Percentiles rank a stretch among this genome's conserved stretches.
phyloP scores from a whole-genome alignment of 92 coral and sea anemone genomes.

The Phenganax marumi region DNA sequence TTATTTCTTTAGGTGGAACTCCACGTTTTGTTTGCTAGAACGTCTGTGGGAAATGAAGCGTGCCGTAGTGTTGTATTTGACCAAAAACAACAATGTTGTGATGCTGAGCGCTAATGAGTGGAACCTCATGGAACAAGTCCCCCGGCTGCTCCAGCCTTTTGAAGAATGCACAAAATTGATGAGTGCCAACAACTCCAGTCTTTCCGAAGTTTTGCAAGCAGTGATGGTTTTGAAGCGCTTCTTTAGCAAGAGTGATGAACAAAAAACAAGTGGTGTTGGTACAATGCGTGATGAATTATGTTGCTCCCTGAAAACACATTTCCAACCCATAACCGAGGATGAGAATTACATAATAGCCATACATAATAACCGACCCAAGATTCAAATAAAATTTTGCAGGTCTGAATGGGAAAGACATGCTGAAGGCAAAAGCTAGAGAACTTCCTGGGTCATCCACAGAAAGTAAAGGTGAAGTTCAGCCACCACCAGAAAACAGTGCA shows the following conservation, averaged over 20 bases:
- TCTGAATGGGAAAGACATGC: too few species aligned
- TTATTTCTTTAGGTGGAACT: not conserved
- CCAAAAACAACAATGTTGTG: not conserved
- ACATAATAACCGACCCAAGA: too few species aligned
- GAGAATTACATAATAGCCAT: too few species aligned
- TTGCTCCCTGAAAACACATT: too few species aligned
- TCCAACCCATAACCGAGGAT: too few species aligned
- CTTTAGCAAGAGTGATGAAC: not conserved
- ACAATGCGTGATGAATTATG: not conserved
- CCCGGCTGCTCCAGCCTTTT: not conserved
- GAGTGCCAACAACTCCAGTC: not conserved
- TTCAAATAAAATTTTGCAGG: too few species aligned
- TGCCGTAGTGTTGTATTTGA: not conserved
- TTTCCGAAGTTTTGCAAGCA: conserved; percentile 20
- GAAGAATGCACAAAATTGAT: conserved; percentile 4
- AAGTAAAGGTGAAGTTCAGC: conserved; percentile 1
- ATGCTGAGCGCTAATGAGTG: conserved; percentile 4
- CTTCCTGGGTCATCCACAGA: not conserved
- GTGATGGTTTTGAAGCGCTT: not conserved
- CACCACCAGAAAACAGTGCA: conserved; percentile 4
- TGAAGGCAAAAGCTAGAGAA: not conserved
- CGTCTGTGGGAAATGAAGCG: conserved; percentile 15
- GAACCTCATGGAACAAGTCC: not conserved
- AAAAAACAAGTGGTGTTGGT: not conserved
- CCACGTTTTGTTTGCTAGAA: not conserved